These are phyloP conservation scores for Cathartes aura DNA, from an alignment of 2,113 vertebrate genomes.

Conservation along the genomic window DNA sequence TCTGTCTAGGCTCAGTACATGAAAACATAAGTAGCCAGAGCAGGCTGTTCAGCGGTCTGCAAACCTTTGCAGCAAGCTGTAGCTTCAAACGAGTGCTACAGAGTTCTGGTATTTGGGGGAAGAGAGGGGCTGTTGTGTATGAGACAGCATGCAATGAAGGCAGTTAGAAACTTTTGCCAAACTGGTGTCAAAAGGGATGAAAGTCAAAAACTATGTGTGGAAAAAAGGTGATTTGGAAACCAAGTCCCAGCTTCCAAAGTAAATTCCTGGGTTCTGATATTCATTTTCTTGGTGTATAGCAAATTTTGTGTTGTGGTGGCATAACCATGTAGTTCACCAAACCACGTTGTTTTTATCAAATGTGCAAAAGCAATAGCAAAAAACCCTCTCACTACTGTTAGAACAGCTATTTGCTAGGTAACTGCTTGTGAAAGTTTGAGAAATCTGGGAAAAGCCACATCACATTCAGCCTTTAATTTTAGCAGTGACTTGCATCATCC, in stretches of 20 bases:
- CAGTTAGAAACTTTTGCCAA: neutral
- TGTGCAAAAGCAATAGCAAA: neutral
- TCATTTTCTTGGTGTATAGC: neutral
- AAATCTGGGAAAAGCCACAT: neutral
- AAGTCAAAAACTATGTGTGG: neutral
- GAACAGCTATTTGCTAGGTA: neutral
- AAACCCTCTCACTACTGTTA: neutral
- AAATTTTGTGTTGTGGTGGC: neutral
- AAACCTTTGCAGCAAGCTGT: neutral
- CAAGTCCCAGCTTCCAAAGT: neutral
- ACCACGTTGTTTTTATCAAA: neutral
- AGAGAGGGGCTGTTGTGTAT: neutral
- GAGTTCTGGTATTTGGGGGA: neutral
- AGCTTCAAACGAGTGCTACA: neutral
- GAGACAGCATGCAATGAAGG: neutral
- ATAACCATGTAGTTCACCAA: neutral
- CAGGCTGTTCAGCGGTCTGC: neutral
- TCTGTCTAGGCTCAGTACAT: neutral
- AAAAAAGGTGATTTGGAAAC: neutral
- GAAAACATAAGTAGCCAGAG: neutral
- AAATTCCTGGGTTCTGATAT: neutral
- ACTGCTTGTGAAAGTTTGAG: neutral
- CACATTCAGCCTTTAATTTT: neutral
- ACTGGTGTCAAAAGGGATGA: neutral
- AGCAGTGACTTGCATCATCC: neutral